phyloP scores from a whole-genome alignment of 2,113 vertebrate genomes.

The Sula dactylatra region DNA sequence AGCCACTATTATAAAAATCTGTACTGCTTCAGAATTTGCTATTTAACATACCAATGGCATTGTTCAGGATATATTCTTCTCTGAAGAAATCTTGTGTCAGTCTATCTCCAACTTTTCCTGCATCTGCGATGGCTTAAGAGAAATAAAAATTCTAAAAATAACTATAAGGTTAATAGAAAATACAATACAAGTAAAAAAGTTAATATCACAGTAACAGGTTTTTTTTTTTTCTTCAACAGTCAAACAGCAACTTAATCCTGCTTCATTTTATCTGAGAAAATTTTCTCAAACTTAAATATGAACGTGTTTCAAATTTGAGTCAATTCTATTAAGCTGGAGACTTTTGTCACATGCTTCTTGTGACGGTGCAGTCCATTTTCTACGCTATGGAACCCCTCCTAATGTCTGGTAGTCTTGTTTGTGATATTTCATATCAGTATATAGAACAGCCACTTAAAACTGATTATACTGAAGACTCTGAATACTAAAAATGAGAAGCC shows the following conservation, averaged over 20 bases:
- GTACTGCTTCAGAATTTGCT: not conserved
- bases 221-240: not conserved
- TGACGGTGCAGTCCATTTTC: not conserved
- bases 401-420: not conserved
- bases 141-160: not conserved
- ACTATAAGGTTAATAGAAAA: not conserved
- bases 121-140: conserved; percentile 78
- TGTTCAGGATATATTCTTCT: conserved; percentile 88
- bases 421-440: not conserved
- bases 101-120: conserved; percentile 70
- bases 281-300: not conserved
- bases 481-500: not conserved
- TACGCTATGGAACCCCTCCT: not conserved
- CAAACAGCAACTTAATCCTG: not conserved
- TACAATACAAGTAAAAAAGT: not conserved
- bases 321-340: not conserved
- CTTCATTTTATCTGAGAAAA: not conserved
- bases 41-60: conserved; percentile 80
- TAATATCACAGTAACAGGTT: not conserved
- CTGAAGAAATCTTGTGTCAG: conserved; percentile 82
- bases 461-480: not conserved
- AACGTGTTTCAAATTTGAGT: not conserved
- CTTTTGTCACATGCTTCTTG: not conserved
- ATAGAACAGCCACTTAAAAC: not conserved
- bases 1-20: not conserved